A percentile compares a stretch with the other conserved stretches of the same genome.
Conservation (phyloP, 2,113 vertebrate genomes). For the Ornithorhynchus anatinus region DNA sequence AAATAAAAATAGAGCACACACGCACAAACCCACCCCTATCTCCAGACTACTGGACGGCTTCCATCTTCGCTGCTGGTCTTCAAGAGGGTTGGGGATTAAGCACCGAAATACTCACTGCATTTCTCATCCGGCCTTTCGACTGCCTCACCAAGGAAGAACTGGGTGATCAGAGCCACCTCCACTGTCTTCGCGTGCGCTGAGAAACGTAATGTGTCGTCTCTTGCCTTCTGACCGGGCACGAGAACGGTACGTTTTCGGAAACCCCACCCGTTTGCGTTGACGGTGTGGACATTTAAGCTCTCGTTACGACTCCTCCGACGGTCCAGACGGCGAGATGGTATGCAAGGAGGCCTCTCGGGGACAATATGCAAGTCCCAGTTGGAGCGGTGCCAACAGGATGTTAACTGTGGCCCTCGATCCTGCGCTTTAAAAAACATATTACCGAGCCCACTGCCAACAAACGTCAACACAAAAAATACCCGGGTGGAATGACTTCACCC, state of each 20-base stretch:
- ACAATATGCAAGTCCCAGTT: constrained; percentile 46
- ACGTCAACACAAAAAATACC: constrained; percentile 64
- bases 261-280: constrained; percentile 5
- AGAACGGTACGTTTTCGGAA: constrained; percentile 30
- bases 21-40: not conserved
- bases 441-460: constrained; percentile 68
- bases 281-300: constrained; percentile 43
- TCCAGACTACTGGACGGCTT: constrained; percentile 29
- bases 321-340: constrained; percentile 65
- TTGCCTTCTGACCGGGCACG: constrained; percentile 25
- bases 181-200: constrained; percentile 30
- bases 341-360: constrained; percentile 51
- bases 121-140: constrained; percentile 31
- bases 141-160: constrained; percentile 24
- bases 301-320: constrained; percentile 41
- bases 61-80: constrained; percentile 58
- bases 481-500: constrained; percentile 43
- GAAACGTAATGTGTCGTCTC: constrained; percentile 39
- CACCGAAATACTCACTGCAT: constrained; percentile 60
- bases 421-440: constrained; percentile 64
- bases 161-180: constrained; percentile 30
- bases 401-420: constrained; percentile 54
- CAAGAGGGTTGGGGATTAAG: constrained; percentile 39
- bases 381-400: constrained; percentile 70
- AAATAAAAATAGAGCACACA: not conserved